A percentile compares a stretch with the other conserved stretches of the same genome.
These are phyloP conservation scores for Pelecanoides urinatrix DNA, from an alignment of 2,113 vertebrate genomes.

Conservation along the genomic window DNA sequence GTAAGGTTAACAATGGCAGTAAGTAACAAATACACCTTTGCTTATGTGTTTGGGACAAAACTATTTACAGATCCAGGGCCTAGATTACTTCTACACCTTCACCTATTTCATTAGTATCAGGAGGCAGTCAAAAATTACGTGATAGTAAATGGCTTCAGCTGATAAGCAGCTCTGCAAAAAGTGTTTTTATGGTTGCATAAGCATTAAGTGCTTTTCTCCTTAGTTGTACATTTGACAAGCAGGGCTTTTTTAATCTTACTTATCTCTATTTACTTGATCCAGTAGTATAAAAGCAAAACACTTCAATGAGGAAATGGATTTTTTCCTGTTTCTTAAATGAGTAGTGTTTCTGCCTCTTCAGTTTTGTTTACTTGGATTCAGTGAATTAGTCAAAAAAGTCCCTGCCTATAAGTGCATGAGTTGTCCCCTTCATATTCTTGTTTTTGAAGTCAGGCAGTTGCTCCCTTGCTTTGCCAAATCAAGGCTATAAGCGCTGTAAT, in stretches of 20 bases:
- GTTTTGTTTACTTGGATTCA: neutral
- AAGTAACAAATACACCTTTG: neutral
- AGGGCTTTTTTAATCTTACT: neutral
- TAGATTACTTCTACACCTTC: neutral
- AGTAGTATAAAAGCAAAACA: neutral
- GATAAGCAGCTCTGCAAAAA: neutral
- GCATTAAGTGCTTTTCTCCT: neutral
- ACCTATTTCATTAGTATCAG: neutral
- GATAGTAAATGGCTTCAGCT: neutral
- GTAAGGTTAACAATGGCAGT: neutral
- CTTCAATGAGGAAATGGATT: neutral
- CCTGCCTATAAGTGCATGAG: neutral
- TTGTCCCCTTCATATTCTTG: neutral
- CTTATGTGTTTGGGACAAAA: neutral
- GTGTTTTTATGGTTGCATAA: neutral
- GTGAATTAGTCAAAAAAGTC: neutral
- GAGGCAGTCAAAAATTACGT: neutral
- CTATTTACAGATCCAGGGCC: neutral
- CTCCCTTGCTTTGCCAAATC: neutral
- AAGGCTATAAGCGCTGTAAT: neutral
- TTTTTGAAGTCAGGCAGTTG: neutral
- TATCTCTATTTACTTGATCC: neutral
- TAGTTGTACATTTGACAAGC: neutral
- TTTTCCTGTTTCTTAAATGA: neutral
- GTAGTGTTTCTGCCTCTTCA: neutral